Evolutionary conservation across 2,113 vertebrate genomes (phyloP).

Genomic region (Chauna torquata): DNA sequence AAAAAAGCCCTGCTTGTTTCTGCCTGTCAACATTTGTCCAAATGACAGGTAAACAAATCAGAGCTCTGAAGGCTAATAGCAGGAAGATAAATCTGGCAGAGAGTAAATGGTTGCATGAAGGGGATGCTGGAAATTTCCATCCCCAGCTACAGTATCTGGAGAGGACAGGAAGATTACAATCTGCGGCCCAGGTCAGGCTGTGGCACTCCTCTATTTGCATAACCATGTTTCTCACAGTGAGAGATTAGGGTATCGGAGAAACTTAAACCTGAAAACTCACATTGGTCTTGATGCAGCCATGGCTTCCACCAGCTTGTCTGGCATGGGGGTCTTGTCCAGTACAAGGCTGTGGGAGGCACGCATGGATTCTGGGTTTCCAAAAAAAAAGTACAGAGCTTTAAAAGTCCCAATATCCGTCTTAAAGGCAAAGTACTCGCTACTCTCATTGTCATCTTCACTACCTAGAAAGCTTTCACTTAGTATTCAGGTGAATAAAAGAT

Average conservation of each 20-base stretch:
- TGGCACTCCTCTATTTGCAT: neutral
- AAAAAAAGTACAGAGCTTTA: neutral
- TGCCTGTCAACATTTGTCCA: slow-evolving; percentile 71
- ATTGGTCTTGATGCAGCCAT: accelerated
- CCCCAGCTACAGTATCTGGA: neutral
- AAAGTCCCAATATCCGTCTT: accelerated
- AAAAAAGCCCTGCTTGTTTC: slow-evolving; percentile 42
- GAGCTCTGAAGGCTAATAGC: slow-evolving; percentile 51
- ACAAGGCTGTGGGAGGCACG: neutral
- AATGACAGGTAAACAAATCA: slow-evolving; percentile 75
- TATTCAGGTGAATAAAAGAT: slow-evolving; percentile 2
- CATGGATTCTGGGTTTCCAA: neutral
- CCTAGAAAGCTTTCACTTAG: neutral
- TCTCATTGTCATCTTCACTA: accelerated
- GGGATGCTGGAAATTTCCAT: slow-evolving; percentile 21
- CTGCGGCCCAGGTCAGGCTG: neutral
- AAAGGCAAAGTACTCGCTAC: neutral
- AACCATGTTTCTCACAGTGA: neutral
- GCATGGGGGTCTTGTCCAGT: accelerated
- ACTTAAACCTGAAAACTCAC: accelerated
- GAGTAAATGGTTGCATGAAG: neutral
- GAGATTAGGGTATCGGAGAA: accelerated
- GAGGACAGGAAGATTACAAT: neutral
- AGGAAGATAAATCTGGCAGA: slow-evolving; percentile 64
- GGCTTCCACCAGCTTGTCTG: accelerated